These are phyloP conservation scores for Botia kubotai DNA, from an alignment of 2,797 vertebrate genomes.

Conservation along the genomic window DNA sequence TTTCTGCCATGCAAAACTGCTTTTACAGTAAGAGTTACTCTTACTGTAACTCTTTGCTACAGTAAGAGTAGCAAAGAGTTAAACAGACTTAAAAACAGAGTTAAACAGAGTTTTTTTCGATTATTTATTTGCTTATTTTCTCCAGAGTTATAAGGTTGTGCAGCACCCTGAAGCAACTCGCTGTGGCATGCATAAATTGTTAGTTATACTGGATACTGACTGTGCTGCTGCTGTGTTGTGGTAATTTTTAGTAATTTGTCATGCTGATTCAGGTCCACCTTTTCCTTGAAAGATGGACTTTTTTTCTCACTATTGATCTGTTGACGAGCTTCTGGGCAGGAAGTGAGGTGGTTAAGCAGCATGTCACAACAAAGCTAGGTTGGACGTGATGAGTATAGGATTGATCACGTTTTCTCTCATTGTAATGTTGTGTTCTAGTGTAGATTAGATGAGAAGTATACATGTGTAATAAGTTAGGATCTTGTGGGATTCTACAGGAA, in stretches of 20 bases:
- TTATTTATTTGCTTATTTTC: too few species aligned
- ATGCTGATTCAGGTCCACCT: not conserved
- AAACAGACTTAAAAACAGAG: too few species aligned
- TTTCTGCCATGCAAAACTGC: too few species aligned
- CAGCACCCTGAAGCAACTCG: not conserved
- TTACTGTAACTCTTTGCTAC: too few species aligned
- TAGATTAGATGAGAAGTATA: not conserved
- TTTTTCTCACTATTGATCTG: not conserved
- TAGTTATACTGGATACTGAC: not conserved
- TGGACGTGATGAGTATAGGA: not conserved
- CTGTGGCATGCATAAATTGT: not conserved
- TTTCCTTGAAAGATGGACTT: not conserved
- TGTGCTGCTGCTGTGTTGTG: not conserved
- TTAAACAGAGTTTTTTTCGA: too few species aligned
- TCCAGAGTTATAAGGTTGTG: too few species aligned
- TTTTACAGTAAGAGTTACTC: too few species aligned
- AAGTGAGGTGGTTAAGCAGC: not conserved
- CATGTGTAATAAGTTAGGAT: not conserved
- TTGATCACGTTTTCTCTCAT: not conserved
- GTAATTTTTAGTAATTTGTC: not conserved
- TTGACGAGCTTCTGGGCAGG: not conserved
- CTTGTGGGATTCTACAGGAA: not conserved
- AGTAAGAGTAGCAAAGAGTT: too few species aligned
- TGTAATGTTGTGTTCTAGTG: not conserved
- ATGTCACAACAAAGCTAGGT: not conserved